Evolutionary conservation across 2,113 vertebrate species (phyloP), one percentile per base, ranked within the genome.

Genomic region (Shinisaurus crocodilurus): DNA sequence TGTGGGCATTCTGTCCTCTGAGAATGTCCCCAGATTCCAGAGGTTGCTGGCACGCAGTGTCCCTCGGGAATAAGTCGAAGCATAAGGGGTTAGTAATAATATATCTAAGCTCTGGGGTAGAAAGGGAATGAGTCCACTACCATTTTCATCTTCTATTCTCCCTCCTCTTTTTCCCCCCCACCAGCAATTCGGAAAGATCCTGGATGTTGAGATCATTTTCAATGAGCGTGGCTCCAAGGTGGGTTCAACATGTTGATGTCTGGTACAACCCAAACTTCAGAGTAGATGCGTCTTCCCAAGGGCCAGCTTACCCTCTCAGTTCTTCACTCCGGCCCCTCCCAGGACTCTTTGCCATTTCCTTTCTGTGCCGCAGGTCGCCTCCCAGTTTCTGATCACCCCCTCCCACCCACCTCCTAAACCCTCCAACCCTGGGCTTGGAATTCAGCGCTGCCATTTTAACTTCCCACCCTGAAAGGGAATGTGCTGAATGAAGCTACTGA

Each of bases 151-250:
- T 70, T 16, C 60, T 3, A 0, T 75, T 89, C 87, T 57, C 34
- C 27, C 82, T 88, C 90, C 90, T 97, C 91, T 96, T 88, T 95
- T 93, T 95, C 91, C 48, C 96, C 95, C 96, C 69, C n/a, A 54
- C 92, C 98, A 99, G 98, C 98, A 99, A 99, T 99, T 99, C 63
- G 98, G 98, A 95, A 99, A 99, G 97, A 99, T 99, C 96, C 98
- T 99, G 97, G 98, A 99, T 13, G 98, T 99, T 98, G 98, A 99
- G 97, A 99, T 99, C 95, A 99, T 99, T 97, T 99, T 99, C 98
- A 99, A 99, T 86, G 98, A 99, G 97, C 98, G 98, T 94, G 98
- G 98, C 96, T 99, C 98, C 96, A 99, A 99, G 98, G 98, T 99
- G 98, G 98, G 98, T 98, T 95, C 96, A 86, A 32, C 63, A 40